Evolutionary conservation across 2,888 invertebrate species (phyloP).

Genomic region (Erynnis tages): DNA sequence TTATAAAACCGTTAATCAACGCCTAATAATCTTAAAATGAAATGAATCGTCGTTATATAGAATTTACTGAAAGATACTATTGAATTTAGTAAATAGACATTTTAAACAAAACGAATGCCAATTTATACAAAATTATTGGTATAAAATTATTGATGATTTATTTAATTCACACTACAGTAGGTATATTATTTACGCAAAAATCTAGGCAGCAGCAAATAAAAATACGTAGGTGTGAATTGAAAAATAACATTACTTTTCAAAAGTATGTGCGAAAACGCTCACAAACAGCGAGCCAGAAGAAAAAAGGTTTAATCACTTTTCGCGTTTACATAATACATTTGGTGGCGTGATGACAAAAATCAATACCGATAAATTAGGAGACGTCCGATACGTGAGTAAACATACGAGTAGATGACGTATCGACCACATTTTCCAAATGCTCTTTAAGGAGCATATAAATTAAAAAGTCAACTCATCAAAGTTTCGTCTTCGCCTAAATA

Average conservation of each 20-base stretch:
- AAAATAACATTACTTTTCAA: constrained; percentile 13
- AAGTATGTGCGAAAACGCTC: constrained; percentile 9
- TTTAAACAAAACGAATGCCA: too few species aligned
- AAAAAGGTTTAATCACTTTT: constrained; percentile 38
- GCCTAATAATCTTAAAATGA: too few species aligned
- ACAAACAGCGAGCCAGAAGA: constrained; percentile 1
- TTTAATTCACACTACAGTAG: neutral
- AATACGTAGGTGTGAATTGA: constrained; percentile 7
- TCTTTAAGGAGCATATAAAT: constrained; percentile 64
- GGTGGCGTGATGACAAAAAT: constrained; percentile 64
- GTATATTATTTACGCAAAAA: neutral
- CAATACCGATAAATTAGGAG: constrained; percentile 58
- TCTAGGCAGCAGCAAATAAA: neutral
- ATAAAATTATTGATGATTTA: constrained; percentile 1
- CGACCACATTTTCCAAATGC: constrained; percentile 45
- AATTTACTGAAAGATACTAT: too few species aligned
- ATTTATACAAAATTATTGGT: too few species aligned
- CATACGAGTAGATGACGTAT: constrained; percentile 46
- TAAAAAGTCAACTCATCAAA: constrained; percentile 77
- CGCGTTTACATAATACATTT: constrained; percentile 57
- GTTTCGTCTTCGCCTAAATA: constrained; percentile 77
- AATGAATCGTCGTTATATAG: too few species aligned
- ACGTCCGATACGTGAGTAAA: constrained; percentile 53
- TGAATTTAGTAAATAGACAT: too few species aligned
- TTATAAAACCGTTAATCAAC: too few species aligned